Evolutionary conservation across 2,888 invertebrate genomes (phyloP), one percentile per base, ranked within the genome.

Genomic region (Margaritifera margaritifera): DNA sequence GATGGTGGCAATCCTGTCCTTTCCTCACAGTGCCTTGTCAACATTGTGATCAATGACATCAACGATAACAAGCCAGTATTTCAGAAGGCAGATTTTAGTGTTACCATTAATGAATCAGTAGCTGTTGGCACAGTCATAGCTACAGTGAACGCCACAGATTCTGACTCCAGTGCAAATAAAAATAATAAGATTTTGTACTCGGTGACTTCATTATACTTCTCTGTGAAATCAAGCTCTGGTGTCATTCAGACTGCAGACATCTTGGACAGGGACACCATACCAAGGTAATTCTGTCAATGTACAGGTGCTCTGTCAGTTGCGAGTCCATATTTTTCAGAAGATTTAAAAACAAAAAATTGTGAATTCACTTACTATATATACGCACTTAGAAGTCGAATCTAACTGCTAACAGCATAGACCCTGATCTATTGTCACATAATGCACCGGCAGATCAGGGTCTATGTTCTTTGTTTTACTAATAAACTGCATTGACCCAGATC

Each of bases 81-180:
- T 58, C 64, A n/a, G 25, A 50, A 50, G 11, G 19, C 65, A 68
- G 31, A 50, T 22, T 61, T 20, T 24, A 61, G 58, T 8, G 79
- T 77, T 66, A 42, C 71, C 31, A 78, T 78, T 66, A 31, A 70
- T 15, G 82, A 82, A 55, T 62, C 73, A 18, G 72, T 79, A 6
- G 73, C 75, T 64, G 75, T 65, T 25, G 72, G 71, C 56, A 72
- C 42, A 20, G 53, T 58, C 52, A 73, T 80, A 57, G 68, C 71
- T 6, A 71, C 69, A 24, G 75, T 81, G n/a, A 74, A 77, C n/a
- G 83, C 84, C 19, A 78, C 75, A 4, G 84, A 84, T 63, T 71
- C 59, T 0, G 84, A 84, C 63, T 60, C 51, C 18, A 81, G 77
- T 2, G 54, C 64, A n/a, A 82, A 84, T 64, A 78, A 72, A 15